Conservation (phyloP, 2,113 vertebrate genomes). For the Eonycteris spelaea region DNA sequence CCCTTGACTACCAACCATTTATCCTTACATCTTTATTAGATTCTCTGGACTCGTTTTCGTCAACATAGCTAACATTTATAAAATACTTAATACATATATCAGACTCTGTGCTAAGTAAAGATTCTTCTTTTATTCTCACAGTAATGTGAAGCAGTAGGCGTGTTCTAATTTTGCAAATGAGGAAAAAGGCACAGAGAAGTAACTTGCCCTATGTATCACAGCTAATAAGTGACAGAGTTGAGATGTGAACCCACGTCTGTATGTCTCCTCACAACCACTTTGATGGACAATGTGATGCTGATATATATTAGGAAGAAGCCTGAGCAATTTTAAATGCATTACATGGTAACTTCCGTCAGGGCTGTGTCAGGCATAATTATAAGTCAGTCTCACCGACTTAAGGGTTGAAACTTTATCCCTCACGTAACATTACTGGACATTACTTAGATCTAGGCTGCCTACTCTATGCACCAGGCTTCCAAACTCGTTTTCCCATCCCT, state of each 20-base stretch:
- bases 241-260: neutral
- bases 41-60: slow-evolving; percentile 10
- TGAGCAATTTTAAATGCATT: slow-evolving; percentile 5
- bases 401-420: neutral
- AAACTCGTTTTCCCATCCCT: neutral
- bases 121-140: neutral
- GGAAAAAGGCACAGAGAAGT: neutral
- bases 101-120: neutral
- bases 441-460: neutral
- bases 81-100: neutral
- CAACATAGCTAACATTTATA: neutral
- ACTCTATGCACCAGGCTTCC: neutral
- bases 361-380: neutral
- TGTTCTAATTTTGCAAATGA: slow-evolving; percentile 17
- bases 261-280: neutral
- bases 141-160: neutral
- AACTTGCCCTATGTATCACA: neutral
- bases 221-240: neutral
- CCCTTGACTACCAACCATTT: neutral
- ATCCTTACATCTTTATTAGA: neutral
- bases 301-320: neutral
- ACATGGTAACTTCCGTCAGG: neutral
- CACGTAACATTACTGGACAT: neutral
- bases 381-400: neutral
- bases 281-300: neutral